Evolutionary conservation across 2,113 vertebrate genomes (phyloP).

Genomic region (Leucosticte australis): DNA sequence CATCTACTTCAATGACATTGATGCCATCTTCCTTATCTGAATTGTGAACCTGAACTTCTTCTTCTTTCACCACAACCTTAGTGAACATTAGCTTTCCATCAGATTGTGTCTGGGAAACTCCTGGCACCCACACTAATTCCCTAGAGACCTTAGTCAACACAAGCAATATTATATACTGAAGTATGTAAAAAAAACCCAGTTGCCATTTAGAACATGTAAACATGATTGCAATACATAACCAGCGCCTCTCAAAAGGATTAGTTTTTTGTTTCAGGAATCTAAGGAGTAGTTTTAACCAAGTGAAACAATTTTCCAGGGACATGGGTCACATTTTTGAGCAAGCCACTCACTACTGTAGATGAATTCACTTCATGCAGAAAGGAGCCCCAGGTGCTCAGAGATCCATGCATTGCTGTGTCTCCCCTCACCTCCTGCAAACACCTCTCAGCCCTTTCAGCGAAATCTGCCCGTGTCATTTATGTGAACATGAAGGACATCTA

Average conservation of each 20-base stretch:
- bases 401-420: not conserved
- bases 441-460: not conserved
- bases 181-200: accelerated
- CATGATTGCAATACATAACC: not conserved
- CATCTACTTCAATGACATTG: not conserved
- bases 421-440: not conserved
- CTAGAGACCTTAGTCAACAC: not conserved
- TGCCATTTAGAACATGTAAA: not conserved
- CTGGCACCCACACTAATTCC: not conserved
- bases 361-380: not conserved
- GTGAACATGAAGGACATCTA: conserved; percentile 68
- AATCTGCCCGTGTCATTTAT: conserved; percentile 23
- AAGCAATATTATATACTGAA: not conserved
- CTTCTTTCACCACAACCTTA: not conserved
- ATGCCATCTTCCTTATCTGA: not conserved
- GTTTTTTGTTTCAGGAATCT: not conserved
- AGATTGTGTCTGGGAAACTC: not conserved
- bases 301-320: not conserved
- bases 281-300: not conserved
- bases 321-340: not conserved
- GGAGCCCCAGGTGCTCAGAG: not conserved
- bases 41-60: not conserved
- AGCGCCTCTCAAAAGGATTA: not conserved
- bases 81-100: not conserved
- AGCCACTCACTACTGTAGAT: not conserved